phyloP scores from a whole-genome alignment of 2,797 vertebrate genomes.

The Enteromius radiatus region DNA sequence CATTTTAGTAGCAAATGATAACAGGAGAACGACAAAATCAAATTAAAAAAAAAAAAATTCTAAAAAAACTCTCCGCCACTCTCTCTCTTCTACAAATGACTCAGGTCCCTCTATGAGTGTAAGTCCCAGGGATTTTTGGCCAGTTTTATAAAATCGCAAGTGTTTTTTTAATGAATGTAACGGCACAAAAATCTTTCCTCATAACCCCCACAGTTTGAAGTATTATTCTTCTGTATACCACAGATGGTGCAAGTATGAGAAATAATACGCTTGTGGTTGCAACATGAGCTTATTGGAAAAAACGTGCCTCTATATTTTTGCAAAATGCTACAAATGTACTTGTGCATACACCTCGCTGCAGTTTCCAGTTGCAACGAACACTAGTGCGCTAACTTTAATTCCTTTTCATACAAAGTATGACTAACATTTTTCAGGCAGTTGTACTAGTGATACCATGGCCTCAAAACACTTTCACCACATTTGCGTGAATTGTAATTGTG shows the following conservation, averaged over 20 bases:
- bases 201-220: neutral
- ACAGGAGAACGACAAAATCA: neutral
- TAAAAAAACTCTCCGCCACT: too few relatives aligned
- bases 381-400: neutral
- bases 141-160: neutral
- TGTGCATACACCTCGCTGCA: neutral
- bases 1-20: slow-evolving; percentile 12
- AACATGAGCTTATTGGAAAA: slow-evolving; percentile 8
- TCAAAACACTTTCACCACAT: neutral
- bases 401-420: neutral
- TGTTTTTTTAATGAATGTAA: neutral
- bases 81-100: neutral
- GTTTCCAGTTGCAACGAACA: neutral
- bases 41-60: too few relatives aligned
- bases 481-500: neutral
- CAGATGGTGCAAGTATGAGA: neutral
- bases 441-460: neutral
- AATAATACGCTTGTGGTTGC: slow-evolving; percentile 13
- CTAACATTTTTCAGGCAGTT: too few relatives aligned
- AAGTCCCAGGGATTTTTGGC: slow-evolving; percentile 3
- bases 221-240: neutral
- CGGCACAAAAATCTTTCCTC: neutral
- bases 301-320: slow-evolving; percentile 17
- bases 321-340: neutral
- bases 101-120: neutral